phyloP scores from a whole-genome alignment of 2,113 vertebrate genomes.

The Forbesichthys agassizii region DNA sequence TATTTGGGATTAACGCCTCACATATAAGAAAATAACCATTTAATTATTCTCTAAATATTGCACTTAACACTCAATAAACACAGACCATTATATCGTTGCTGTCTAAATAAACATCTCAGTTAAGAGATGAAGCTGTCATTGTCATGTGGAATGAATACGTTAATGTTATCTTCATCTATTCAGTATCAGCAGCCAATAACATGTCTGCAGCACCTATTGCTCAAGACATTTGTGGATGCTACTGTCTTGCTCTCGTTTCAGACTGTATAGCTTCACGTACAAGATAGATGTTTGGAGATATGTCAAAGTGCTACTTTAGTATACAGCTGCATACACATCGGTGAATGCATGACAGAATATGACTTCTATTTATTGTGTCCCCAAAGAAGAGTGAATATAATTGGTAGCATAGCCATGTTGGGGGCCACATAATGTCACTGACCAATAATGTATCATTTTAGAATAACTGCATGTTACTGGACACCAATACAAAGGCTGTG shows the following conservation, averaged over 20 bases:
- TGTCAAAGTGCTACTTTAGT: constrained; percentile 69
- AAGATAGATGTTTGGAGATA: constrained; percentile 36
- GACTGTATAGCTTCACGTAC: constrained; percentile 10
- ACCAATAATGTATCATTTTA: constrained; percentile 44
- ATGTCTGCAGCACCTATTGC: constrained; percentile 1
- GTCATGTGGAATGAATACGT: constrained; percentile 11
- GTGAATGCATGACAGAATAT: constrained; percentile 27
- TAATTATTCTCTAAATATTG: constrained; percentile 49
- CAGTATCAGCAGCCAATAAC: neutral
- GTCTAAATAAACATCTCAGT: constrained; percentile 38
- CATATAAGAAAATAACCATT: constrained; percentile 12
- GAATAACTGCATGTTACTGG: constrained; percentile 57
- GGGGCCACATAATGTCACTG: constrained; percentile 3
- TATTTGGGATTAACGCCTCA: constrained; percentile 17
- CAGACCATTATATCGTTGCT: constrained; percentile 29
- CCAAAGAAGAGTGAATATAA: constrained; percentile 9
- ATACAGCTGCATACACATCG: constrained; percentile 57
- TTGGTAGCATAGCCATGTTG: neutral
- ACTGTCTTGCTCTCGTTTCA: constrained; percentile 1
- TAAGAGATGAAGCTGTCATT: neutral
- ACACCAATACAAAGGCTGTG: constrained; percentile 47
- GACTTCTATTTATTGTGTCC: constrained; percentile 15
- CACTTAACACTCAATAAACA: constrained; percentile 47
- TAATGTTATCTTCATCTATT: neutral
- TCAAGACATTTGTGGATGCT: neutral